Base-by-base conservation (phyloP, 37 sponge, comb jelly and placozoan species). In the Axinella damicornis region DNA sequence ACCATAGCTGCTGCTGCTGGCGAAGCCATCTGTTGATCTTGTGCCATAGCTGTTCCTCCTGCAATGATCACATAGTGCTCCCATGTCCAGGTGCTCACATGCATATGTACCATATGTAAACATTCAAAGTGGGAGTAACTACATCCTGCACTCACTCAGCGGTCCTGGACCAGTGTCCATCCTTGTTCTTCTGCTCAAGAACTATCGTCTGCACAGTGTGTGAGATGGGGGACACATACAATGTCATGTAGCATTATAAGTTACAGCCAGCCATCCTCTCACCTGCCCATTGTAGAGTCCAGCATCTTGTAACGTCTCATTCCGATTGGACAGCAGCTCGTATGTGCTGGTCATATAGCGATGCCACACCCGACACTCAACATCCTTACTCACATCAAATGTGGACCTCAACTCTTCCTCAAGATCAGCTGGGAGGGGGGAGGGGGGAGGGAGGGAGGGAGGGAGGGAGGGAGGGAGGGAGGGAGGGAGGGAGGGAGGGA, bases 221-320 rank as follows among this genome's bases (percentile, higher is more conserved):
- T n/a, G n/a, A n/a, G n/a, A 46, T 32, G 21, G 12, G 32, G 36
- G 15, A 55, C 18, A 19, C 57, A 56, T 19, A 56, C 57, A 56
- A 15, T 19, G 57, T 56, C 57, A 57, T n/a, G n/a, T n/a, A n/a
- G n/a, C n/a, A n/a, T n/a, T n/a, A n/a, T n/a, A n/a, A n/a, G n/a
- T n/a, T n/a, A n/a, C n/a, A 46, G 46, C 46, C 46, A 46, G 46
- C 78, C 25, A 15, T 61, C 0, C 58, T 22, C 80, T n/a, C 46
- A 95, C 86, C 89, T 95, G 95, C 21, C 85, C 86, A 35, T 80
- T 83, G 69, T 92, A 91, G 57, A 95, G 79, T 5, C 93, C 92
- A 25, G 80, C 88, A 75, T 95, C 95, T 35, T 88, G 85, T 30
- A 95, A 39, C 9, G 88, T 78, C 64, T 91, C 82, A 0, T 76